These are phyloP conservation scores for Euura lappo DNA, from an alignment of 1,140 invertebrate genomes.

Conservation along the genomic window DNA sequence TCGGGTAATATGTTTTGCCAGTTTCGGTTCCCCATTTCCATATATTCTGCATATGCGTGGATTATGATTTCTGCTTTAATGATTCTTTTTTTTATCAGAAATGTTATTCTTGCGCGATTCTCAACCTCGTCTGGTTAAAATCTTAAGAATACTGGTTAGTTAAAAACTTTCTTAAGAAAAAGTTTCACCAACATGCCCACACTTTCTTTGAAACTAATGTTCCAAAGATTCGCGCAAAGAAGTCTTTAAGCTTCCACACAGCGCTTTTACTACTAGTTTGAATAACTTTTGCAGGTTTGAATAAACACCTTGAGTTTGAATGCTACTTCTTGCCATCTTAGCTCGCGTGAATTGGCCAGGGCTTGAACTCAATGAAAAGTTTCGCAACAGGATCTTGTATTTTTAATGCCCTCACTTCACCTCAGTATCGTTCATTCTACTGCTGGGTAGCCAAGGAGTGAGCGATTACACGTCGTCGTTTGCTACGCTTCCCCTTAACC, in stretches of 20 bases:
- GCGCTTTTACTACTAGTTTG: neutral
- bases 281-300: conserved; percentile 1
- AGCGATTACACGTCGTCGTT: neutral
- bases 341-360: neutral
- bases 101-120: too few relatives aligned
- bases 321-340: neutral
- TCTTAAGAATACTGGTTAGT: too few relatives aligned
- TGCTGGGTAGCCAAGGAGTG: neutral
- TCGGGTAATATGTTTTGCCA: too few relatives aligned
- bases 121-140: too few relatives aligned
- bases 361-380: neutral
- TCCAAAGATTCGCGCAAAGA: neutral
- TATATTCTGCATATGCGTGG: too few relatives aligned
- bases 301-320: conserved; percentile 7
- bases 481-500: neutral
- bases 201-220: neutral
- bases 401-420: neutral
- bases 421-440: neutral
- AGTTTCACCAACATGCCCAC: too few relatives aligned
- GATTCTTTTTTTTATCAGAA: too few relatives aligned
- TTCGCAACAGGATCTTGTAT: neutral
- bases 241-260: neutral
- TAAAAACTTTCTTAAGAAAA: too few relatives aligned
- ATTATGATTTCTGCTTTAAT: too few relatives aligned
- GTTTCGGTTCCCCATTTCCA: too few relatives aligned